Conservation (phyloP, 2,888 invertebrate species). For the Cephus runcator region DNA sequence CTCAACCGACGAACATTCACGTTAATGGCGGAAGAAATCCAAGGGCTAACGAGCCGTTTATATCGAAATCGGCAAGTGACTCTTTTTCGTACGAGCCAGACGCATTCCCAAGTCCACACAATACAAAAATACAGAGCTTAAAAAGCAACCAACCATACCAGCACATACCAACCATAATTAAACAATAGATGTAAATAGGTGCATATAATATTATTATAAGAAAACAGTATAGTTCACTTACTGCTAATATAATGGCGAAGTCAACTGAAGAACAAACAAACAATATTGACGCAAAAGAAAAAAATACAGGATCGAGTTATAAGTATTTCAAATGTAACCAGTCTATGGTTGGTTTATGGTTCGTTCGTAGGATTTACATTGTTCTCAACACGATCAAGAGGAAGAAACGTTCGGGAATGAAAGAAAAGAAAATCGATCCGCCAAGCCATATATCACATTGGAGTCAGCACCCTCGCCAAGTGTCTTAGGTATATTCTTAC, state of each 20-base stretch:
- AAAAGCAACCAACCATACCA: too few species aligned
- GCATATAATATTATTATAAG: background rate
- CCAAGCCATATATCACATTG: background rate
- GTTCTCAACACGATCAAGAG: background rate
- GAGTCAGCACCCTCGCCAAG: background rate
- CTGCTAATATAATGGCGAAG: background rate
- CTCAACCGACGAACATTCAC: background rate
- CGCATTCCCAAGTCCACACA: background rate
- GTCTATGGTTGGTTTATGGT: background rate
- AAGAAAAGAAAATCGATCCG: background rate
- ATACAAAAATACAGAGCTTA: background rate
- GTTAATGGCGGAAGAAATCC: background rate
- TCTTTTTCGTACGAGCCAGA: background rate
- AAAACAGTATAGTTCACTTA: background rate
- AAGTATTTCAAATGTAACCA: background rate
- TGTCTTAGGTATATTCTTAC: background rate
- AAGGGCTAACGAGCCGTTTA: background rate
- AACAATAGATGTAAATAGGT: background rate
- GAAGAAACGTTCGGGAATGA: background rate
- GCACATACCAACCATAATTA: background rate
- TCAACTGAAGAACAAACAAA: background rate
- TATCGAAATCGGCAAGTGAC: background rate
- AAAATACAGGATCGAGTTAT: background rate
- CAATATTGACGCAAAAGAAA: background rate
- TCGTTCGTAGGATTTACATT: background rate